Evolutionary conservation across 2,113 vertebrate species (phyloP).

Genomic region (Heterochromis multidens): DNA sequence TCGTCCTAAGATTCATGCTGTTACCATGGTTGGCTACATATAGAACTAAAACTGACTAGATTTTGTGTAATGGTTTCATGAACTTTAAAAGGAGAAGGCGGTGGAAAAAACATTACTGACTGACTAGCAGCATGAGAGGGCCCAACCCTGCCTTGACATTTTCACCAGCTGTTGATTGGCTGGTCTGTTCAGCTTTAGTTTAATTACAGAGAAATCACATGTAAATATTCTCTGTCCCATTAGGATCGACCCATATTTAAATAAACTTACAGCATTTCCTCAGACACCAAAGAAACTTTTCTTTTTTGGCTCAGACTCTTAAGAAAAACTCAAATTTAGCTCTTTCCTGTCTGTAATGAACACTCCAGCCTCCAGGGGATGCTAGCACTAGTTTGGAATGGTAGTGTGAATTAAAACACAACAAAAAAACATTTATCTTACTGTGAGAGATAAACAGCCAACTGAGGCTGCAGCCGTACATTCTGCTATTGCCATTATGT

Average conservation of each 20-base stretch:
- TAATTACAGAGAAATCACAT: neutral
- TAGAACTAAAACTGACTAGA: neutral
- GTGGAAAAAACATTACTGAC: neutral
- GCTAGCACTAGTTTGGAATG: neutral
- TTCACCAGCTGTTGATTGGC: neutral
- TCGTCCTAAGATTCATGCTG: neutral
- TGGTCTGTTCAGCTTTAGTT: neutral
- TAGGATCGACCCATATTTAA: neutral
- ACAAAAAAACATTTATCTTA: neutral
- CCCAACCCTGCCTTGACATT: neutral
- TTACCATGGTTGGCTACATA: neutral
- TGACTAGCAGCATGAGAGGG: neutral
- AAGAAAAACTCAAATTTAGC: neutral
- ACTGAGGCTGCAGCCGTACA: neutral
- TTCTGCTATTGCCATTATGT: neutral
- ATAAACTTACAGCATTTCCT: neutral
- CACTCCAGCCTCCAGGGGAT: no score
- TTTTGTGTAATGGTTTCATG: neutral
- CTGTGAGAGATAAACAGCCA: neutral
- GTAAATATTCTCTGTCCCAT: neutral
- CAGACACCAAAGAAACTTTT: neutral
- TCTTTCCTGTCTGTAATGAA: neutral
- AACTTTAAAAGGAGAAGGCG: neutral
- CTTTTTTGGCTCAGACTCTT: neutral
- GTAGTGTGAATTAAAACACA: neutral